Conservation (phyloP, 2,113 vertebrate species). For the Xerus inauris region DNA sequence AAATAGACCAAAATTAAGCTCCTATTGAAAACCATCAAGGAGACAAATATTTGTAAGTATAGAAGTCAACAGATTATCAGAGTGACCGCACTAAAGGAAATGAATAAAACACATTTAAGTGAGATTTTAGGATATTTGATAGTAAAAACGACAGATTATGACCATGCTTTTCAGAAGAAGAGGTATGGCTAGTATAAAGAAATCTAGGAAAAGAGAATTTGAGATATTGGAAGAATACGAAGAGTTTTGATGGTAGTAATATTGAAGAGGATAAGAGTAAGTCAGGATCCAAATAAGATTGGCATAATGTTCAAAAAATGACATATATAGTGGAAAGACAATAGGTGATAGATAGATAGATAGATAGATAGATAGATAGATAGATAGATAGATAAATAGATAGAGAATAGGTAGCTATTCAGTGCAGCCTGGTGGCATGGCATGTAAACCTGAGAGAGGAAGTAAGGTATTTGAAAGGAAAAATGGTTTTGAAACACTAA, state of each 20-base stretch:
- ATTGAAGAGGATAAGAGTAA: background rate
- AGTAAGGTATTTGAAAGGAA: background rate
- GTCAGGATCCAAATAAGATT: background rate
- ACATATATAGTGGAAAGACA: background rate
- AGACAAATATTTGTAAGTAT: background rate
- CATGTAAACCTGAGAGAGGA: background rate
- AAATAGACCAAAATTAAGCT: background rate
- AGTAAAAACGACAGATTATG: background rate
- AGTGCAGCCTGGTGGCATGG: background rate
- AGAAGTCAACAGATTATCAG: background rate
- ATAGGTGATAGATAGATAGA: no score
- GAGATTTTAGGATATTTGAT: background rate
- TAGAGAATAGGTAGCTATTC: background rate
- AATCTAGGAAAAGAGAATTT: background rate
- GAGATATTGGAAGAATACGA: background rate
- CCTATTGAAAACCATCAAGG: background rate
- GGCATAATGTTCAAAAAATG: background rate
- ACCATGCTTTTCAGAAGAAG: background rate
- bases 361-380: no score
- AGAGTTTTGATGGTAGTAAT: background rate
- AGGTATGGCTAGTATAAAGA: background rate
- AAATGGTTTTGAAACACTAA: background rate
- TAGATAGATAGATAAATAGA: no score
- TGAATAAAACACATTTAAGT: background rate
- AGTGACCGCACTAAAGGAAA: background rate